Evolutionary conservation across 2,888 invertebrate species (phyloP).

Genomic region (Pristionchus entomophagus): DNA sequence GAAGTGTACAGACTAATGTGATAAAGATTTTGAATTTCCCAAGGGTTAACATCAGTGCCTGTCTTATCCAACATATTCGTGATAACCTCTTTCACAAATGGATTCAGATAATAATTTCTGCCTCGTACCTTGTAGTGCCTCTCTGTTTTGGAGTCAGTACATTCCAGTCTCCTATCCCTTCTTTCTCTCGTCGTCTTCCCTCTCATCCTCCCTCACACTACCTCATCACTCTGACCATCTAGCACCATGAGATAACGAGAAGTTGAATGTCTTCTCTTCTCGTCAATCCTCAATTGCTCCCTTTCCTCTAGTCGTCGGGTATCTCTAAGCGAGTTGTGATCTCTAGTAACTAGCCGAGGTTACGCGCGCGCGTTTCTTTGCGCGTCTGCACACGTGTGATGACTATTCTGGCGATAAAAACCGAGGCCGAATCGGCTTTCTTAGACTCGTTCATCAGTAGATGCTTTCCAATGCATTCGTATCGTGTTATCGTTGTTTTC

Average conservation of each 20-base stretch:
- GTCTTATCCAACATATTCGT: no score
- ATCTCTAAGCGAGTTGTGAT: background rate
- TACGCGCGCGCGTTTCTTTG: background rate
- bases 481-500: no score
- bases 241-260: background rate
- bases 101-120: background rate
- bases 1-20: no score
- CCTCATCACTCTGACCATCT: background rate
- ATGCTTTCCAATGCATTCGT: no score
- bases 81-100: background rate
- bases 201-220: background rate
- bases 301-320: background rate
- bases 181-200: background rate
- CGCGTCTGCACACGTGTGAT: background rate
- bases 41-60: no score
- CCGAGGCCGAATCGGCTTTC: no score
- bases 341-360: background rate
- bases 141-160: background rate
- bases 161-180: background rate
- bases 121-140: background rate
- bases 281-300: background rate
- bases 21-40: no score
- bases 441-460: no score
- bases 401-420: background rate
- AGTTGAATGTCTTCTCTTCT: background rate